Evolutionary conservation across 2,797 vertebrate genomes (phyloP).

Genomic region (Sebastolobus alascanus): DNA sequence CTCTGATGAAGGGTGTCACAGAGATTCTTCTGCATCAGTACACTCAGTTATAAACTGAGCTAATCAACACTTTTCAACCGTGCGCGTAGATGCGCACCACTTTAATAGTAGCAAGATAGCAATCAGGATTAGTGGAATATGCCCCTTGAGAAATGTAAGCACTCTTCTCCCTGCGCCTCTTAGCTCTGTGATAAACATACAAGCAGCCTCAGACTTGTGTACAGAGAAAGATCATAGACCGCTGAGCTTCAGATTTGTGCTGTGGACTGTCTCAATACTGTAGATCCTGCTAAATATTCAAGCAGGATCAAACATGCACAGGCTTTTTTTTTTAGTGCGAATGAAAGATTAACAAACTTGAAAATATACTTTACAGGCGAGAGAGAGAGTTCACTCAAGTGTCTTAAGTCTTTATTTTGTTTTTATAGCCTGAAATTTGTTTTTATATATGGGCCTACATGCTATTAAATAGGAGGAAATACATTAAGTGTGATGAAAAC

Average conservation of each 20-base stretch:
- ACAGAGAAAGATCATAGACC: constrained; percentile 59
- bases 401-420: background rate
- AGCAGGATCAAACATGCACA: constrained; percentile 23
- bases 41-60: constrained; percentile 7
- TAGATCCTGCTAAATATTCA: constrained; percentile 50
- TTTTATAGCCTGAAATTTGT: background rate
- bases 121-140: constrained; percentile 64
- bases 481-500: background rate
- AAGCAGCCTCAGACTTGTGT: constrained; percentile 45
- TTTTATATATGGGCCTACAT: too few species aligned
- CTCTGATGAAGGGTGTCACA: constrained; percentile 15
- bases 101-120: constrained; percentile 48
- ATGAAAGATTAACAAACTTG: constrained; percentile 32
- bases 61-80: constrained; percentile 46
- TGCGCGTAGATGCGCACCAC: constrained; percentile 9
- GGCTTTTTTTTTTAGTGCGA: constrained; percentile 9
- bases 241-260: constrained; percentile 27
- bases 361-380: constrained; percentile 16
- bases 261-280: constrained; percentile 33
- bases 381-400: background rate
- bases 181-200: constrained; percentile 56
- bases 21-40: constrained; percentile 19
- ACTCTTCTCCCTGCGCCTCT: constrained; percentile 35
- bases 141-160: constrained; percentile 56
- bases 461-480: background rate